Base-by-base conservation (phyloP, 1,140 invertebrate genomes). In the Drosophila guanche region DNA sequence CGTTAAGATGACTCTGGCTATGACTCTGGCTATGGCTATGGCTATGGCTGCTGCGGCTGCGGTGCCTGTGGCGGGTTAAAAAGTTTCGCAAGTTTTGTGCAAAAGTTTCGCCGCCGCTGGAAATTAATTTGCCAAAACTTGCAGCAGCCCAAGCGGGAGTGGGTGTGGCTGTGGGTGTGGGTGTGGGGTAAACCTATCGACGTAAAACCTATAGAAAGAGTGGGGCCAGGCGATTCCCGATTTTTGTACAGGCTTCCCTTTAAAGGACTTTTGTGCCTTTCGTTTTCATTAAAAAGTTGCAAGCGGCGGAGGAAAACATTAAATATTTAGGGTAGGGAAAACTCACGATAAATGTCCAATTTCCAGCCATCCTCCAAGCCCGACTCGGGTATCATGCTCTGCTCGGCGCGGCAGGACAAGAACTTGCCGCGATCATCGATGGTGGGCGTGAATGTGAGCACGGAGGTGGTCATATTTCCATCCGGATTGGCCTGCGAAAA, bases 341-440 rank as follows among this genome's bases (percentile, higher is more conserved):
- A 95, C 96, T 96, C 92, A 97, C 97, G 96, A 92, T 97, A 94
- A 91, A 98, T 96, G 92, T 97, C 95, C 84, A 98, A 94, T 92
- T 96, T 95, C 94, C 95, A 96, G 54, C 94, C 95, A 75, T 97
- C 95, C 91, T 97, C 95, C 68, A 95, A 93, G 25, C 94, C 94
- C 14, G 95, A 95, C 75, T 96, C 94, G 4, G 94, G 94, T 72
- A 97, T 94, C 66, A 93, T 92, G 8, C 95, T 94, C 74, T 96
- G 96, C 53, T 95, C 94, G 2, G 95, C 96, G 70, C 95, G 93
- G 90, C 97, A 98, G 20, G 95, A 95, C 23, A 97, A 92, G 77
- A 95, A 94, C 92, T 96, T 95, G 48, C 96, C 96, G 46, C 95
- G 95, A 90, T 98, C 97, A 78, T 97, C 96, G 40, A 96, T 94